Evolutionary conservation across 2,888 invertebrate species (phyloP).

Genomic region (Drosophila prostipennis): DNA sequence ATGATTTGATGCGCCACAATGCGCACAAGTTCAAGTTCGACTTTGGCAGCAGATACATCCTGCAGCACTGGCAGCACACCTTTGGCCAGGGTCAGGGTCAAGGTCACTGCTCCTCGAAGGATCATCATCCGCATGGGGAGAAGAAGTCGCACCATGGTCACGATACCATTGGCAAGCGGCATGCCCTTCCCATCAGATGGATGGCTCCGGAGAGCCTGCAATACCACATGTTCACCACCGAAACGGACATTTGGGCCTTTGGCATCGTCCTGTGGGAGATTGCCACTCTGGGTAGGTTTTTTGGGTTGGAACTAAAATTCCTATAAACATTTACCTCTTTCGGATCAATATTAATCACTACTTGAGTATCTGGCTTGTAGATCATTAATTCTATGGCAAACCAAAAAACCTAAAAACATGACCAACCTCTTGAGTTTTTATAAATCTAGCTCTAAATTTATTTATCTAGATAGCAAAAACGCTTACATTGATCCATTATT

Average conservation of each 20-base stretch:
- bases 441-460: background rate
- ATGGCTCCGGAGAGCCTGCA: slow-evolving; percentile 94
- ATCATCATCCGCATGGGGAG: slow-evolving; percentile 59
- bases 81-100: slow-evolving; percentile 60
- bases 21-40: slow-evolving; percentile 82
- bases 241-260: slow-evolving; percentile 94
- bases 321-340: background rate
- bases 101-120: slow-evolving; percentile 62
- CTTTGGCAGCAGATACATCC: slow-evolving; percentile 81
- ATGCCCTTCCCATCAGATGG: slow-evolving; percentile 86
- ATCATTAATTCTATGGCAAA: background rate
- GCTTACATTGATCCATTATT: background rate
- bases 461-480: background rate
- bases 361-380: background rate
- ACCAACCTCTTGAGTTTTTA: background rate
- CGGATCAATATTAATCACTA: background rate
- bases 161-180: slow-evolving; percentile 82
- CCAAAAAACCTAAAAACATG: background rate
- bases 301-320: too few relatives aligned
- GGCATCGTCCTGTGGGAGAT: slow-evolving; percentile 95
- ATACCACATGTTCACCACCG: slow-evolving; percentile 91
- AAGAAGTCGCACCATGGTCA: slow-evolving; percentile 73
- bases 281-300: slow-evolving; percentile 89
- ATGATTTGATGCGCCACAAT: slow-evolving; percentile 76
- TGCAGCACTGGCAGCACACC: slow-evolving; percentile 81